Evolutionary conservation across 1,140 invertebrate species (phyloP).

Genomic region (Eupristina koningsbergeri): DNA sequence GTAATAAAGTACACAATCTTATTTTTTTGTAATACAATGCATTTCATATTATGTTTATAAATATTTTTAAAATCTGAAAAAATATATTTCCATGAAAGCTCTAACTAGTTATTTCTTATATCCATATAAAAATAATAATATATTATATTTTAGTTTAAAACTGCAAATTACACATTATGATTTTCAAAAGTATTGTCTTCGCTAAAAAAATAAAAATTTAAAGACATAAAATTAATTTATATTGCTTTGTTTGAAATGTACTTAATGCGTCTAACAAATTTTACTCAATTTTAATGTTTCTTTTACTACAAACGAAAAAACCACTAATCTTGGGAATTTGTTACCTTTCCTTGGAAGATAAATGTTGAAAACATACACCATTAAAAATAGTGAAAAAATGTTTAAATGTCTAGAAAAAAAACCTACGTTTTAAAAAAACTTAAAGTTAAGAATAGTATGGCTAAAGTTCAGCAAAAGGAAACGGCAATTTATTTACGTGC

Average conservation of each 20-base stretch:
- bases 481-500: background rate
- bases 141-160: background rate
- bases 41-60: too few relatives aligned
- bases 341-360: background rate
- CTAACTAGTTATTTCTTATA: background rate
- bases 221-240: background rate
- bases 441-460: background rate
- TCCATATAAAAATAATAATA: background rate
- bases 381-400: conserved; percentile 13
- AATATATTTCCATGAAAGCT: background rate
- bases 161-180: too few relatives aligned
- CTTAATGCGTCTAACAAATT: background rate
- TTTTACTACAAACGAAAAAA: background rate
- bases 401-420: conserved; percentile 18
- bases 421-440: background rate
- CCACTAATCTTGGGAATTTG: background rate
- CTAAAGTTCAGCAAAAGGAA: background rate
- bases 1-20: too few relatives aligned
- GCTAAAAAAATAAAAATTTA: background rate
- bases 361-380: background rate
- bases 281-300: background rate
- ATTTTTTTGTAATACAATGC: too few relatives aligned
- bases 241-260: background rate
- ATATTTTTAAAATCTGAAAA: too few relatives aligned
- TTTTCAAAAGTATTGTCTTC: too few relatives aligned